Conservation (phyloP, 2,113 vertebrate species). For the Argyrosomus japonicus region DNA sequence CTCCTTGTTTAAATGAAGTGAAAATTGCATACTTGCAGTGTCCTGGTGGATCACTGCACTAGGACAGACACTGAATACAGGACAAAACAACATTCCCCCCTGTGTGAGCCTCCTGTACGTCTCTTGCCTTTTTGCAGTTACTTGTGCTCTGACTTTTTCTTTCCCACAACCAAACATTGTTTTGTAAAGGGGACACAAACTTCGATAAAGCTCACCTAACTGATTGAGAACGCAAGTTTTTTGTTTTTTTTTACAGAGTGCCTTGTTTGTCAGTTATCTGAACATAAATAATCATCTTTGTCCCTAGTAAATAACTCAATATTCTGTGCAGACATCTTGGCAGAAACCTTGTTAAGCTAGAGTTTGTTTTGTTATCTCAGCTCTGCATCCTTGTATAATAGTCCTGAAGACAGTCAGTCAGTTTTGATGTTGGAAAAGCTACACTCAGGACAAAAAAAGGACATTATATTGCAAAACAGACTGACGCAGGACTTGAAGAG, state of each 20-base stretch:
- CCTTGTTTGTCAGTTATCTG: background rate
- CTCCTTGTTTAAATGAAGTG: conserved; percentile 47
- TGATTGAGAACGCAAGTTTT: background rate
- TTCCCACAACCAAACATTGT: background rate
- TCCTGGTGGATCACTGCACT: conserved; percentile 20
- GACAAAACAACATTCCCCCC: conserved; percentile 12
- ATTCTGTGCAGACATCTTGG: background rate
- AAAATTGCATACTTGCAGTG: conserved; percentile 54
- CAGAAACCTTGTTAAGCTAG: background rate
- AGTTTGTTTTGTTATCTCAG: background rate
- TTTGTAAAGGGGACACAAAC: background rate
- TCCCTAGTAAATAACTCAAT: background rate
- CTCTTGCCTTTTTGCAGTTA: background rate
- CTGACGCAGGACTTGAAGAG: background rate
- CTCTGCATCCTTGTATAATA: background rate
- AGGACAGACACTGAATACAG: conserved; percentile 11
- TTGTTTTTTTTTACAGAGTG: too few relatives aligned
- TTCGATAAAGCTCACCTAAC: background rate
- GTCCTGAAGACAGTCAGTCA: too few relatives aligned
- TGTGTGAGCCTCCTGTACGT: background rate
- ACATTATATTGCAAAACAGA: background rate
- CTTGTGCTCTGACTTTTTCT: background rate
- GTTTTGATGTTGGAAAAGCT: background rate
- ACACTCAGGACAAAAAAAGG: background rate
- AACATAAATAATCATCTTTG: background rate